These are phyloP conservation scores for Champsocephalus gunnari DNA, from an alignment of 2,797 vertebrate genomes.

Conservation along the genomic window DNA sequence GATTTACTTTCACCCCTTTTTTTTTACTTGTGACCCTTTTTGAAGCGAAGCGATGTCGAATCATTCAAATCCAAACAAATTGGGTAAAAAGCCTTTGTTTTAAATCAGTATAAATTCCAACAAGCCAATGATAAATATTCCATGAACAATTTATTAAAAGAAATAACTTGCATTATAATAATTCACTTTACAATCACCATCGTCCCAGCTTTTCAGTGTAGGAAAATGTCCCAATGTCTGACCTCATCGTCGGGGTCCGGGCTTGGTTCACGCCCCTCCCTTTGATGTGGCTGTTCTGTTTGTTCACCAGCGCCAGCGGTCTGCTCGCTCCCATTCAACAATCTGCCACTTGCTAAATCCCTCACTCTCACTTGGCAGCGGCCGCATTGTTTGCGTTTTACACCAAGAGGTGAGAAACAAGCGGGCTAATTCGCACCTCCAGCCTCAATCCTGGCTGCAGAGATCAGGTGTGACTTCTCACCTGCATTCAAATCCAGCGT, in stretches of 20 bases:
- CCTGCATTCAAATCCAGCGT: conserved; percentile 37
- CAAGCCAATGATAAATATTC: not conserved
- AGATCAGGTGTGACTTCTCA: conserved; percentile 58
- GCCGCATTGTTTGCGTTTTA: conserved; percentile 70
- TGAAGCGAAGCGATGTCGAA: not conserved
- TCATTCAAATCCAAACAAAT: not conserved
- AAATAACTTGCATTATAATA: conserved; percentile 1
- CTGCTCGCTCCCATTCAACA: conserved; percentile 84
- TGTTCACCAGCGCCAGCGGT: conserved; percentile 91
- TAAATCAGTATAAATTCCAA: conserved; percentile 10
- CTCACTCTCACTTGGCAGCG: conserved; percentile 48
- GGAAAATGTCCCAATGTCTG: conserved; percentile 55
- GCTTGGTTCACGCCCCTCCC: conserved; percentile 81
- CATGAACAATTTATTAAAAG: not conserved
- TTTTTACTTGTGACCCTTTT: not conserved
- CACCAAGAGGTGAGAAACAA: conserved; percentile 70
- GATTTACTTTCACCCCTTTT: not conserved
- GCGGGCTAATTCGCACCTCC: conserved; percentile 54
- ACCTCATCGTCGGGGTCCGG: conserved; percentile 55
- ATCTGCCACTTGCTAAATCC: conserved; percentile 83
- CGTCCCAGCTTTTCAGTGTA: conserved; percentile 30
- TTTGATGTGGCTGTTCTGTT: conserved; percentile 90
- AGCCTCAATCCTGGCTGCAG: not conserved
- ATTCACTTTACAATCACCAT: conserved; percentile 10
- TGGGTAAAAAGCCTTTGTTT: not conserved